Evolutionary conservation across 2,113 vertebrate species (phyloP).

Genomic region (Heterochromis multidens): DNA sequence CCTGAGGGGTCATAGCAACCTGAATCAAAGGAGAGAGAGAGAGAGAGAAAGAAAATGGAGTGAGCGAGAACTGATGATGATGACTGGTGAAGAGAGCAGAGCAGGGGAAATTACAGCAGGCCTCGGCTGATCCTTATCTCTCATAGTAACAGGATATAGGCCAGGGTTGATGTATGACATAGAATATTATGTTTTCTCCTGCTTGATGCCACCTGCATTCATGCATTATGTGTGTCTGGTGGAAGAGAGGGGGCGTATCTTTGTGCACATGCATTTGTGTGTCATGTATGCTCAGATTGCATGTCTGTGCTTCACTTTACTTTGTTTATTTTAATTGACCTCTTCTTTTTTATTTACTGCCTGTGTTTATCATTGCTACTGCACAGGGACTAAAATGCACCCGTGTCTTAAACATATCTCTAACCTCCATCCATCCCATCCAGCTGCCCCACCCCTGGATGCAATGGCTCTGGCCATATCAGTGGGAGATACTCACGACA

Average conservation of each 20-base stretch:
- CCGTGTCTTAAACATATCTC: slow-evolving; percentile 60
- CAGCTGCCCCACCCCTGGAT: slow-evolving; percentile 97
- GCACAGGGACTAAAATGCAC: slow-evolving; percentile 52
- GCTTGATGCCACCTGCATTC: slow-evolving; percentile 56
- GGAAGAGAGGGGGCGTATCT: background rate
- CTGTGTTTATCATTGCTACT: slow-evolving; percentile 35
- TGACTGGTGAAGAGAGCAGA: slow-evolving; percentile 50
- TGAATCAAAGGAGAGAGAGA: slow-evolving; percentile 28
- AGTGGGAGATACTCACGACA: slow-evolving; percentile 96
- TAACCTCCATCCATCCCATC: slow-evolving; percentile 72
- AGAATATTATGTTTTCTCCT: slow-evolving; percentile 48
- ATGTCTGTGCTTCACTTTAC: slow-evolving; percentile 23
- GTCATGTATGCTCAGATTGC: slow-evolving; percentile 25
- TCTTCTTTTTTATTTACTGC: slow-evolving; percentile 12
- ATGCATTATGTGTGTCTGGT: slow-evolving; percentile 41
- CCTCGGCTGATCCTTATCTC: slow-evolving; percentile 64
- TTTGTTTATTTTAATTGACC: slow-evolving; percentile 34
- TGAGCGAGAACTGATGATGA: slow-evolving; percentile 34
- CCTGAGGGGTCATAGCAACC: slow-evolving; percentile 67
- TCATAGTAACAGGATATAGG: slow-evolving; percentile 67
- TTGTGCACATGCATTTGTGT: slow-evolving; percentile 41
- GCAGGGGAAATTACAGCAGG: slow-evolving; percentile 68
- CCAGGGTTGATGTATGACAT: slow-evolving; percentile 67
- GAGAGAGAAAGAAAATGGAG: background rate
- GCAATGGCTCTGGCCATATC: slow-evolving; percentile 92